Conservation (phyloP, 1,140 invertebrate genomes). For the Sinonovacula constricta region DNA sequence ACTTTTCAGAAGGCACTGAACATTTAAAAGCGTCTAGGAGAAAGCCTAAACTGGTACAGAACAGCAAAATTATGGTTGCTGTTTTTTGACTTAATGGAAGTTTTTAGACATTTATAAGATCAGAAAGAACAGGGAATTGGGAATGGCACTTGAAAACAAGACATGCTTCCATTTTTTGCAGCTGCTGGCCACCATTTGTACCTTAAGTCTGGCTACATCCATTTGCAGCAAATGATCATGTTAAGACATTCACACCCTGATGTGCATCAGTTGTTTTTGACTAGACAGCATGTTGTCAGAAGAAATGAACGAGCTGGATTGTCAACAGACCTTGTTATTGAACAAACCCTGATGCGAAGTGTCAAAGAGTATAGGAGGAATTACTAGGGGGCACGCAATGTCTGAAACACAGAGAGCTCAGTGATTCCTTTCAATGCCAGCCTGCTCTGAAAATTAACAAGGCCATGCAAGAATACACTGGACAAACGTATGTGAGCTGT, state of each 20-base stretch:
- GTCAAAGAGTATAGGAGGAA: constrained; percentile 76
- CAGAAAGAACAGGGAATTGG: constrained; percentile 65
- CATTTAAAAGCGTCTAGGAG: constrained; percentile 43
- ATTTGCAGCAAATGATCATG: constrained; percentile 78
- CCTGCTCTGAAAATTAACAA: constrained; percentile 59
- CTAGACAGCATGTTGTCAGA: constrained; percentile 74
- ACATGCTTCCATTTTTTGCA: constrained; percentile 78
- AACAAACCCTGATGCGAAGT: constrained; percentile 65
- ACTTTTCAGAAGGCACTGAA: too few relatives aligned
- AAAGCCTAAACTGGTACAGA: constrained; percentile 39
- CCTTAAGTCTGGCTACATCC: constrained; percentile 79
- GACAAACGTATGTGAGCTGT: constrained; percentile 47
- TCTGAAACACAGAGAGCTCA: constrained; percentile 56
- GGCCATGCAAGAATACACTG: constrained; percentile 56
- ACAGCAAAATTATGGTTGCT: constrained; percentile 54
- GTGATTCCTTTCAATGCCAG: constrained; percentile 62
- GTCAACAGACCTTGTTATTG: too few relatives aligned
- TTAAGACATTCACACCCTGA: constrained; percentile 54
- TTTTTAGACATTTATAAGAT: constrained; percentile 55
- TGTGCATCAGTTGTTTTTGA: constrained; percentile 48
- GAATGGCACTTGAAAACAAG: constrained; percentile 45
- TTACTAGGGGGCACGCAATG: constrained; percentile 67
- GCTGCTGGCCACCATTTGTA: constrained; percentile 79
- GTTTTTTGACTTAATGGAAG: constrained; percentile 57
- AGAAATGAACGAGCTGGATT: constrained; percentile 73